Percentiles rank a stretch among this genome's conserved stretches.
These are phyloP conservation scores for Diplazon laetatorius DNA, from an alignment of 2,888 invertebrate genomes.

Conservation along the genomic window DNA sequence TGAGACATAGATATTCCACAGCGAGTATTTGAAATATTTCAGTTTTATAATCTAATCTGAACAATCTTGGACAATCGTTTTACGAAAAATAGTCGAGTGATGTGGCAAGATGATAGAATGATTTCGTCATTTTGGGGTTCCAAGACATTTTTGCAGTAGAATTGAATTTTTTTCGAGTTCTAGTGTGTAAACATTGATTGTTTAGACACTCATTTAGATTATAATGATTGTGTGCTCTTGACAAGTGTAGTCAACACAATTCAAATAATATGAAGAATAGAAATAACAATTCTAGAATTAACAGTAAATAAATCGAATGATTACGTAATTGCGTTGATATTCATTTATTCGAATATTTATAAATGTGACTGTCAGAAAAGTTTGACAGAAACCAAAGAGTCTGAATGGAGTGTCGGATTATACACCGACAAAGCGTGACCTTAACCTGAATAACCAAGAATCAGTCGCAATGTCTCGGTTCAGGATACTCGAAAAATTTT, in stretches of 20 bases:
- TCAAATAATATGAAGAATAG: neutral
- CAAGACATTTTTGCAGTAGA: too few relatives aligned
- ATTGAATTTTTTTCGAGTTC: too few relatives aligned
- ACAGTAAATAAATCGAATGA: neutral
- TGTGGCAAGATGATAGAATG: too few relatives aligned
- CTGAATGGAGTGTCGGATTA: neutral
- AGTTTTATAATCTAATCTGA: neutral
- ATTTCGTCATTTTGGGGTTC: too few relatives aligned
- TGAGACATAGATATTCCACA: conserved; percentile 35
- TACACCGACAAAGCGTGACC: conserved; percentile 2
- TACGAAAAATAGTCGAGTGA: too few relatives aligned
- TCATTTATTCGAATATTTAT: conserved; percentile 43
- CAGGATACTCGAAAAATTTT: conserved; percentile 48
- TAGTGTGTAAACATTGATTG: too few relatives aligned
- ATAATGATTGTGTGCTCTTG: too few relatives aligned
- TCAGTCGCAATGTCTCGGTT: conserved; percentile 48
- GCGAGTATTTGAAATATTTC: conserved; percentile 39
- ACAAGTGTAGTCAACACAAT: too few relatives aligned
- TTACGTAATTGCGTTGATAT: conserved; percentile 1
- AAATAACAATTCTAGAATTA: neutral
- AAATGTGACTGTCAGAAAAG: conserved; percentile 22
- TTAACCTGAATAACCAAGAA: conserved; percentile 4
- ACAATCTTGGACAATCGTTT: too few relatives aligned
- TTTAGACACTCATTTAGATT: too few relatives aligned
- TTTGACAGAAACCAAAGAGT: conserved; percentile 36